phyloP scores from a whole-genome alignment of 2,888 invertebrate species.

The Incurvaria masculella region DNA sequence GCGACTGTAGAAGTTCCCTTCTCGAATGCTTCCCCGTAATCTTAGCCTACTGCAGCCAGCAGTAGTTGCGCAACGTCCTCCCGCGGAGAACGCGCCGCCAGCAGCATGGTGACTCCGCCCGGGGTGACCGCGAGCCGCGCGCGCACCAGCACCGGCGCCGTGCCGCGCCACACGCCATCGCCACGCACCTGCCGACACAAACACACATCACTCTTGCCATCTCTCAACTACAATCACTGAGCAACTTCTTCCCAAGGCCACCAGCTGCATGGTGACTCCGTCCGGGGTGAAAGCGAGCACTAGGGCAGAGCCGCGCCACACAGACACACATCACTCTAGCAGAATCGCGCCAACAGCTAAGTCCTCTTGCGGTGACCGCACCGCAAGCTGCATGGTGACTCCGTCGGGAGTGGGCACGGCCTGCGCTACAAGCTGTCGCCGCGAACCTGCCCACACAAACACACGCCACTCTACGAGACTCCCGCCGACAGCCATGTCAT shows the following conservation, averaged over 20 bases:
- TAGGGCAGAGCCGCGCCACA: conserved; percentile 89
- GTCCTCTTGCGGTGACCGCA: conserved; percentile 80
- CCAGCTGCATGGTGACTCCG: conserved; percentile 88
- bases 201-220: no score
- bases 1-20: no score
- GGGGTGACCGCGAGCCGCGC: conserved; percentile 76
- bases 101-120: conserved; percentile 84
- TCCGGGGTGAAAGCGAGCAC: conserved; percentile 72
- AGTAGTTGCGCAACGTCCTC: conserved; percentile 85
- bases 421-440: no score
- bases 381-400: conserved; percentile 92
- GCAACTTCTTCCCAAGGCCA: conserved; percentile 55
- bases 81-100: conserved; percentile 84
- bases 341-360: conserved; percentile 78
- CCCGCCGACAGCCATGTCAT: no score
- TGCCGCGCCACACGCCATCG: conserved; percentile 83
- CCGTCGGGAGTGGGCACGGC: conserved; percentile 67
- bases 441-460: no score
- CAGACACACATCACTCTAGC: no score
- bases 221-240: no score
- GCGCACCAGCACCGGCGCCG: conserved; percentile 82
- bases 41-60: conserved; percentile 78
- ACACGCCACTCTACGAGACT: no score
- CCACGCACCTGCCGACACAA: conserved; percentile 43
- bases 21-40: no score